A percentile compares a stretch with the other conserved stretches of the same genome.
Evolutionary conservation across 2,888 invertebrate species (phyloP).

Genomic region (Onthophagus sagittarius): DNA sequence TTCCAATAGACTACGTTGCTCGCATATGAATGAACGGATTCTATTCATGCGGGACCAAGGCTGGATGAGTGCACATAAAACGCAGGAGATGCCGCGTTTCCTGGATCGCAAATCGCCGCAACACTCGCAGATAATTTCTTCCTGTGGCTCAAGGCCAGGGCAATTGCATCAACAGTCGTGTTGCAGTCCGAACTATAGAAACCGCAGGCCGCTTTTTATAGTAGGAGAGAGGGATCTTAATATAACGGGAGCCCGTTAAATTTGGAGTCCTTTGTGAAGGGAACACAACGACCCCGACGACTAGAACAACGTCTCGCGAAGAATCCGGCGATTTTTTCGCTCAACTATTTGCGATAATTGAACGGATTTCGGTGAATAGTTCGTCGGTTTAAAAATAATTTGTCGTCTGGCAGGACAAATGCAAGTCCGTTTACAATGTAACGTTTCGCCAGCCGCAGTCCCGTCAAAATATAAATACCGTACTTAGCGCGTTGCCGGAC

Average conservation of each 20-base stretch:
- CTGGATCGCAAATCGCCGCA: background rate
- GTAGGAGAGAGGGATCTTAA: background rate
- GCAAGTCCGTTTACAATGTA: background rate
- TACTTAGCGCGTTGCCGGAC: background rate
- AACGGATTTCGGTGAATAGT: constrained; percentile 48
- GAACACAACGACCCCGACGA: background rate
- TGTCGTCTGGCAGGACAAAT: background rate
- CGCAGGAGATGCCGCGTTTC: background rate
- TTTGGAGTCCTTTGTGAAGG: constrained; percentile 11
- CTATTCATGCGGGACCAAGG: background rate
- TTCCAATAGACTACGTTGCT: background rate
- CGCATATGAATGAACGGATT: background rate
- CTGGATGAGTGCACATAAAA: background rate
- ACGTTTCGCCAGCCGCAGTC: background rate
- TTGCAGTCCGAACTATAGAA: background rate
- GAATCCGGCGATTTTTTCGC: constrained; percentile 12
- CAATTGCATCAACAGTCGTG: background rate
- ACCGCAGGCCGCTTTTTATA: background rate
- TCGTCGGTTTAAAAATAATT: constrained; percentile 44
- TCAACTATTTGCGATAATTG: constrained; percentile 47
- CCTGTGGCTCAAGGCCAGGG: background rate
- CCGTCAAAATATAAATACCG: background rate
- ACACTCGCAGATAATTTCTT: background rate
- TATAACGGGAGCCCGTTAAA: background rate
- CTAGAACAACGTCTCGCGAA: constrained; percentile 28